Evolutionary conservation across 2,797 vertebrate species (phyloP), one percentile per base, ranked within the genome.

Genomic region (Aulostomus chinensis): DNA sequence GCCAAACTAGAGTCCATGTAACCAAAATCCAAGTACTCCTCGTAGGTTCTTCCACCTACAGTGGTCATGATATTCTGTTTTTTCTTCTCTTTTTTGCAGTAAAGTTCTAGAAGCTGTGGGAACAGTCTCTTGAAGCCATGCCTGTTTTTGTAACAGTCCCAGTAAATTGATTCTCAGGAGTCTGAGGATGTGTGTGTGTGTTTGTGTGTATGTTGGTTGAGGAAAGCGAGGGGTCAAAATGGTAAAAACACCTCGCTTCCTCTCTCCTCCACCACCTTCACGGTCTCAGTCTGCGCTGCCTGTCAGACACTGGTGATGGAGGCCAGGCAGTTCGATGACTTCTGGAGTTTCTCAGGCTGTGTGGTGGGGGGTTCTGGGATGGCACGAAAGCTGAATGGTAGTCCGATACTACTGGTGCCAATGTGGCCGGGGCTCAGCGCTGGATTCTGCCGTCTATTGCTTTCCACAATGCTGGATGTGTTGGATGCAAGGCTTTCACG

Each of bases 401-500:
- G 93, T 61, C 91, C 90, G 30, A 90, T 90, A 76, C 94, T 91
- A 73, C 94, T 94, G 55, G 91, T 91, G 50, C 94, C 96, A 16
- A 96, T 93, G 13, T 98, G 96, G 40, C 95, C 95, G 0, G 97
- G 97, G 86, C 97, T 99, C 88, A 98, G 89, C 54, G 94, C 94
- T 0, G 93, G 93, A 78, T 99, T 99, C 92, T 99, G 97, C 53
- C 96, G 94, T 68, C 96, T 93, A 93, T 95, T 98, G 91, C 97
- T 99, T 91, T 99, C 97, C 85, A 99, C 96, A 47, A 99, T 97
- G 86, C 97, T 99, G 39, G 97, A 99, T 60, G 97, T 99, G 91
- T 99, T 99, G 89, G 97, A 99, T 72, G 97, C 97, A 92, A 99
- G 92, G 90, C 97, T 99, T 90, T 99, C 97, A 55, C 97, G 95